A percentile compares a stretch with the other conserved stretches of the same genome.
These are phyloP conservation scores for Pao palembangensis DNA, from an alignment of 2,113 vertebrate species.

Conservation along the genomic window DNA sequence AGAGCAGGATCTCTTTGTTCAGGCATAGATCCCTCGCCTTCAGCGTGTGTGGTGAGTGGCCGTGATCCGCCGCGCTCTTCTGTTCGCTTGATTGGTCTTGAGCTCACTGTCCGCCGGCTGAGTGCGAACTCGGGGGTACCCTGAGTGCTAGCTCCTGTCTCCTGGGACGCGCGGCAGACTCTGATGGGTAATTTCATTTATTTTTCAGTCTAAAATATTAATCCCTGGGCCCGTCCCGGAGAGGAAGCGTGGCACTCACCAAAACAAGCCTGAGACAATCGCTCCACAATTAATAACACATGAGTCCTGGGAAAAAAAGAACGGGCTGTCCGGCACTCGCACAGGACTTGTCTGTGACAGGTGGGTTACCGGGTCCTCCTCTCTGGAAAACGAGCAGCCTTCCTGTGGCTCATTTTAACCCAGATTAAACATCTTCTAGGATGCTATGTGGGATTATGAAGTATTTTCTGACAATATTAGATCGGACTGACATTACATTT, in stretches of 20 bases:
- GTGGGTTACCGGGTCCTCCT: slow-evolving; percentile 32
- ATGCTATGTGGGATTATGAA: too few species aligned
- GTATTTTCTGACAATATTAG: background rate
- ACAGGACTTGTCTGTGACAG: slow-evolving; percentile 48
- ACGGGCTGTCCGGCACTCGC: slow-evolving; percentile 44
- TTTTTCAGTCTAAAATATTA: slow-evolving; percentile 78
- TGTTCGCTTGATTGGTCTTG: slow-evolving; percentile 69
- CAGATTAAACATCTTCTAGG: background rate
- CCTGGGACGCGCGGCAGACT: slow-evolving; percentile 63
- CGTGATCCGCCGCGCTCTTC: slow-evolving; percentile 55
- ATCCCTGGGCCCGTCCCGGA: slow-evolving; percentile 65
- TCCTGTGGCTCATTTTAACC: background rate
- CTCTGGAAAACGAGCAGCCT: slow-evolving; percentile 16
- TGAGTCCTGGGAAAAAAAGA: slow-evolving; percentile 59
- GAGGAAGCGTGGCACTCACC: slow-evolving; percentile 71
- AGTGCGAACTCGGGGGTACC: slow-evolving; percentile 68
- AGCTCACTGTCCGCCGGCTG: slow-evolving; percentile 65
- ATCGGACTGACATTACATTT: background rate
- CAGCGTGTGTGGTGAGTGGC: slow-evolving; percentile 47
- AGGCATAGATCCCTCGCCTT: slow-evolving; percentile 49
- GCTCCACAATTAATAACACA: slow-evolving; percentile 73
- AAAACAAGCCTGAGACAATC: slow-evolving; percentile 73
- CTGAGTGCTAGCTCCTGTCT: slow-evolving; percentile 68
- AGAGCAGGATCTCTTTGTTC: slow-evolving; percentile 64
- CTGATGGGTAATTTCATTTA: slow-evolving; percentile 77